Base-by-base conservation (phyloP, 2,113 vertebrate genomes). In the Naja naja region DNA sequence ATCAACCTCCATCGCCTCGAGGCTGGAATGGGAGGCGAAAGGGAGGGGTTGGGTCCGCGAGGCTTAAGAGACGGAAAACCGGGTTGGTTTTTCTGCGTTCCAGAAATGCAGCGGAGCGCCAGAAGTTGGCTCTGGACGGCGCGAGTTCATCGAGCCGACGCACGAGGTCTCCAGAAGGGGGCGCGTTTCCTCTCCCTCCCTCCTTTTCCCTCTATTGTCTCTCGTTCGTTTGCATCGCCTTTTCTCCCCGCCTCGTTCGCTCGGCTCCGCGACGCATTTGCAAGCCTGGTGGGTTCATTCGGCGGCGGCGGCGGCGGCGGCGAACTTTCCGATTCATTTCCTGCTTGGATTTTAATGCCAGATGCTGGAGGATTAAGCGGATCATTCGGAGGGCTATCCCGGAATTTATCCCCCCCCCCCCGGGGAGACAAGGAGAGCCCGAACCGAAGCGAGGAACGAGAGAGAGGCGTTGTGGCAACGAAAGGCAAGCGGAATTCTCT, bases 161-260 rank as follows among this genome's bases (percentile, higher is more conserved):
- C 96, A 25, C 85, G 23, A 86, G 88, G 90, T 85, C 47, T 94
- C 97, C 96, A 96, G 96, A 94, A 97, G 97, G 95, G 96, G 97
- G 96, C 97, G 94, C 94, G 90, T 43, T 90, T 88, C 10, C 54
- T 52, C 90, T 92, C 81, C 89, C 10, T 16, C 69, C 55, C 16
- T 7, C 86, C 47, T 52, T 74, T 55, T 85, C 81, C 52, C 89
- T 64, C 87, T 87, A 88, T 58, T 94, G 93, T 94, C 88, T 92
- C 18, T 94, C 6, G 23, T 16, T 22, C 2, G 16, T 53, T 64
- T 60, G 90, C 53, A 60, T 89, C 87, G 43, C 9, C 81, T 10
- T 2, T 3, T 27, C 22, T 25, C 56, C 14, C 49, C 4, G 30
- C 43, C 88, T 81, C 4, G 55, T 8, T 34, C 39, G 60, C 53